These are phyloP conservation scores for Tigriopus californicus DNA, from an alignment of 2,888 invertebrate genomes.

Conservation along the genomic window DNA sequence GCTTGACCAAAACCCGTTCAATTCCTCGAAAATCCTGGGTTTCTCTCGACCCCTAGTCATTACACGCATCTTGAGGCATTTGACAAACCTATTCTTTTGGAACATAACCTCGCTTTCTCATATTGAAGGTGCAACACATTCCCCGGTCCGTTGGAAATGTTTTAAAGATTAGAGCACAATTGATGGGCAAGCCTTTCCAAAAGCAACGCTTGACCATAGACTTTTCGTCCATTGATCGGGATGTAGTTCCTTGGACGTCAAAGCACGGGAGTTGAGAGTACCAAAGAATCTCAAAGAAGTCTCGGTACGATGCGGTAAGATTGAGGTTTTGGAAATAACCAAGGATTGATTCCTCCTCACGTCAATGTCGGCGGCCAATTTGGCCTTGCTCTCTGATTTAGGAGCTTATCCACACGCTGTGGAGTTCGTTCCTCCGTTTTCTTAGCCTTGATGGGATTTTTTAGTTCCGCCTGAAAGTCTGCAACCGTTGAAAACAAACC, in stretches of 20 bases:
- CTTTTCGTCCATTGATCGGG: background rate
- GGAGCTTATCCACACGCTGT: background rate
- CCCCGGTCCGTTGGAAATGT: constrained; percentile 8
- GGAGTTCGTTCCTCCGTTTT: background rate
- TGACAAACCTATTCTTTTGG: too few relatives aligned
- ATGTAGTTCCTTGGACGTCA: background rate
- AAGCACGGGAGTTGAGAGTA: background rate
- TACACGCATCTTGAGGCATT: too few relatives aligned
- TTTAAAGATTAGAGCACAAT: background rate
- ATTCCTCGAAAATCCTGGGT: too few relatives aligned
- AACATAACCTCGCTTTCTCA: background rate
- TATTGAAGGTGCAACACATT: constrained; percentile 12
- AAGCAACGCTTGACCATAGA: constrained; percentile 4
- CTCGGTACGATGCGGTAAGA: background rate
- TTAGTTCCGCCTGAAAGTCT: too few relatives aligned
- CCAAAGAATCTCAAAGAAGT: constrained; percentile 12
- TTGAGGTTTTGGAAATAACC: constrained; percentile 1
- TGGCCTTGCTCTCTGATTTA: background rate
- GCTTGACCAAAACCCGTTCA: too few relatives aligned
- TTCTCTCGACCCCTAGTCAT: too few relatives aligned
- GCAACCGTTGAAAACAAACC: too few relatives aligned
- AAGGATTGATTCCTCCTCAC: background rate
- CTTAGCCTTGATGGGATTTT: too few relatives aligned
- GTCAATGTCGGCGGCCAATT: background rate
- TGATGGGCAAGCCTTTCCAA: constrained; percentile 1